These are phyloP conservation scores for Plagiodera versicolora DNA, from an alignment of 2,888 invertebrate genomes.

Conservation along the genomic window DNA sequence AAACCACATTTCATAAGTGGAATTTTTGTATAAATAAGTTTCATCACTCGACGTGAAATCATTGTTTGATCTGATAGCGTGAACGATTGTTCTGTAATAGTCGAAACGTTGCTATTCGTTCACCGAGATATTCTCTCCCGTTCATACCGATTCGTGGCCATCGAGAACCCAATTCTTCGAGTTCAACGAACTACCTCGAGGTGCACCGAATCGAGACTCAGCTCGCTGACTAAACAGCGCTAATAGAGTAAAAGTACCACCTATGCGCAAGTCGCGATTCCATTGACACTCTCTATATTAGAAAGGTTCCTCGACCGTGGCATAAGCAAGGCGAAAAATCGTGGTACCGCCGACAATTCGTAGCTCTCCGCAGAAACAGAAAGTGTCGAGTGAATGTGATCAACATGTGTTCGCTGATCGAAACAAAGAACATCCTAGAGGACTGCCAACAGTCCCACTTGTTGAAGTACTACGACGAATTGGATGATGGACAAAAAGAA, in stretches of 20 bases:
- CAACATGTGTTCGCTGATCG: slow-evolving; percentile 1
- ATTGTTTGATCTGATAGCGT: background rate
- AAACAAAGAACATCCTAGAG: slow-evolving; percentile 24
- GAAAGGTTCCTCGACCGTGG: slow-evolving; percentile 34
- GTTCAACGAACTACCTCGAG: background rate
- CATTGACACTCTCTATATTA: slow-evolving; percentile 28
- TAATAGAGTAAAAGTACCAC: slow-evolving; percentile 22
- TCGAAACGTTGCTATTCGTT: background rate
- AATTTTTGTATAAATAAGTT: background rate
- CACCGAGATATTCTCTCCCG: background rate
- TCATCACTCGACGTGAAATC: background rate
- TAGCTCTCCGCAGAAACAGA: slow-evolving; percentile 17
- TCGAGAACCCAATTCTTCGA: background rate
- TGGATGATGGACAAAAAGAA: slow-evolving; percentile 33
- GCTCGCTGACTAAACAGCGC: slow-evolving; percentile 3
- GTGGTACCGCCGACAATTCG: slow-evolving; percentile 20
- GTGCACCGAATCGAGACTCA: background rate
- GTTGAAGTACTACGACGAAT: slow-evolving; percentile 38
- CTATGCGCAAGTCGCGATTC: slow-evolving; percentile 20
- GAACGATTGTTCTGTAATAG: background rate
- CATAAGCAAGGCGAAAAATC: slow-evolving; percentile 30
- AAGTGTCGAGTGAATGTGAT: slow-evolving; percentile 21
- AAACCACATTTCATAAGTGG: background rate
- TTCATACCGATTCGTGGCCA: background rate
- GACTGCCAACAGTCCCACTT: slow-evolving; percentile 38